Evolutionary conservation across 2,888 invertebrate genomes (phyloP), one percentile per base, ranked within the genome.

Genomic region (Lamproptera curius): DNA sequence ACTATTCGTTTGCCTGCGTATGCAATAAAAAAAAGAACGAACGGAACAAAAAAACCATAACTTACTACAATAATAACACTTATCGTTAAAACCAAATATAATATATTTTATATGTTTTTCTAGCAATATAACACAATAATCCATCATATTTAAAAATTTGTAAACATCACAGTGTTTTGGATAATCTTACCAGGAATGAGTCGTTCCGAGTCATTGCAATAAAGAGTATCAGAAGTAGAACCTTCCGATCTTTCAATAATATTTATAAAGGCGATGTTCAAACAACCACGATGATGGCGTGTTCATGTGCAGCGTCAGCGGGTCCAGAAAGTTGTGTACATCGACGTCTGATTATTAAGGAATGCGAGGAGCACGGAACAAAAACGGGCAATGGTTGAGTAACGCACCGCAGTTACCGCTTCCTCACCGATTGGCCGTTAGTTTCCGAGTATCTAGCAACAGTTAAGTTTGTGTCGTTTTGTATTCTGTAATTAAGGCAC

Each of bases 171-270:
- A 33, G 5, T 11, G 0, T 13, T 13, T 33, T n/a, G 1, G 34
- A 35, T 20, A 6, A 5, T 20, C 3, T 20, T 6, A 20, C 6
- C 3, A 20, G 6, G 3, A 20, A 26, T 43, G 42, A 43, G 8
- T 43, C 42, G 26, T 35, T 43, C 16, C 42, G n/a, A 16, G 23
- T 43, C 35, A 35, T 36, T 36, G 26, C 23, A 43, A 23, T 11
- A n/a, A 36, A 35, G 20, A 36, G 36, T 26, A 26, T 13, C 31
- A 14, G 8, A 13, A 23, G 3, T 20, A 20, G 15, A 11, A 36
- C 36, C n/a, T 43, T 36, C 16, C 2, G 26, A 26, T 23, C 26
- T 15, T 10, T 42, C 5, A 11, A n/a, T 23, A 11, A 10, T 26
- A 16, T 43, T 43, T 43, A 43, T 43, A 36, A n/a, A 20, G 3